Conservation (phyloP, 2,113 vertebrate species). For the Falco punctatus region DNA sequence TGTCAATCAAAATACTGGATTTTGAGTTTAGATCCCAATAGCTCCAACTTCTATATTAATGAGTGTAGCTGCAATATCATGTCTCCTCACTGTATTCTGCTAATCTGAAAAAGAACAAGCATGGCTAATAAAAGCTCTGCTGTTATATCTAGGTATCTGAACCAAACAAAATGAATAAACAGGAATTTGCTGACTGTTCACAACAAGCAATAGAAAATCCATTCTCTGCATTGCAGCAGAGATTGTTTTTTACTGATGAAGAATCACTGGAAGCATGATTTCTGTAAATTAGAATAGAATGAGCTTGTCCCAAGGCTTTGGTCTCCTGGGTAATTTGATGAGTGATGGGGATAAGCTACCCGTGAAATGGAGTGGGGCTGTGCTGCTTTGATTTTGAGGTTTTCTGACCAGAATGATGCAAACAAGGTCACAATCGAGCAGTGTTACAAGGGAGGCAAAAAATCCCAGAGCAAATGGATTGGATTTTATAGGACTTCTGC, state of each 20-base stretch:
- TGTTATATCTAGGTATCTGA: not conserved
- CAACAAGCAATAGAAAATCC: not conserved
- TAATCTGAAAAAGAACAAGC: not conserved
- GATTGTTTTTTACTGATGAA: not conserved
- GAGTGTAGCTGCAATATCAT: not conserved
- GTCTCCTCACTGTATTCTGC: not conserved
- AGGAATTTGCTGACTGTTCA: slow-evolving; percentile 47
- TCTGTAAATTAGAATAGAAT: not conserved
- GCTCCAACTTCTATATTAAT: not conserved
- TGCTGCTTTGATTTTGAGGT: not conserved
- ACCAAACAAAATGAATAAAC: slow-evolving; percentile 19
- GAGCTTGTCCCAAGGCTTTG: not conserved
- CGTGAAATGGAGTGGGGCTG: not conserved
- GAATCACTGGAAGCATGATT: not conserved
- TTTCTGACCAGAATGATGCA: not conserved
- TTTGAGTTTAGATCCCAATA: not conserved
- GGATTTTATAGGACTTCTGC: not conserved
- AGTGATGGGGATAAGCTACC: not conserved
- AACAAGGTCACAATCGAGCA: not conserved
- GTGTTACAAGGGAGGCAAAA: not conserved
- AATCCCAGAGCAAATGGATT: not conserved
- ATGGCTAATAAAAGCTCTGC: not conserved
- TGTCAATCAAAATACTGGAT: not conserved
- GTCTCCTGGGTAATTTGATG: accelerated
- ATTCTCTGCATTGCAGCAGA: slow-evolving; percentile 5